A percentile compares a stretch with the other conserved stretches of the same genome.
Conservation (phyloP, 2,888 invertebrate genomes). For the Caenorhabditis becei region DNA sequence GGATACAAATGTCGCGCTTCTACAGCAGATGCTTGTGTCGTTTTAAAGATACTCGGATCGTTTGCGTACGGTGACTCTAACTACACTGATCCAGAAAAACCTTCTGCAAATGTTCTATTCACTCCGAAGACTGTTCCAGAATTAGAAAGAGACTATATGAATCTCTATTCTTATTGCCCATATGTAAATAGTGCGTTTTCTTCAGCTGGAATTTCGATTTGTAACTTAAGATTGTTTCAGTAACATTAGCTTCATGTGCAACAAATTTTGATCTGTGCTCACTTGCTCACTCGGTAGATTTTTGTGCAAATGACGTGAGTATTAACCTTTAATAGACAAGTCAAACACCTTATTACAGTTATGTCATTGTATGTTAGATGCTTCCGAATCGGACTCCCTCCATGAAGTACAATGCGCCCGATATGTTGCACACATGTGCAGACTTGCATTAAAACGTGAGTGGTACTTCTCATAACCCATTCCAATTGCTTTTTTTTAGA, state of each 20-base stretch:
- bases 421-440: conserved; percentile 30
- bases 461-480: background rate
- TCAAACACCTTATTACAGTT: conserved; percentile 30
- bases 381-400: conserved; percentile 24
- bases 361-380: conserved; percentile 54
- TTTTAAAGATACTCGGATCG: conserved; percentile 49
- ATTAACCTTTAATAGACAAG: background rate
- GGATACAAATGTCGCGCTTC: conserved; percentile 49
- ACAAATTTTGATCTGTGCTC: conserved; percentile 59
- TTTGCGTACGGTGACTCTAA: conserved; percentile 62
- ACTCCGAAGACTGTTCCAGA: conserved; percentile 20
- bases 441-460: conserved; percentile 39
- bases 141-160: conserved; percentile 43
- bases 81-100: conserved; percentile 56
- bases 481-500: conserved; percentile 19
- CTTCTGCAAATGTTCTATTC: conserved; percentile 13
- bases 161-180: conserved; percentile 58
- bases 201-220: background rate
- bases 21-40: conserved; percentile 28
- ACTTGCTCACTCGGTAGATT: conserved; percentile 45
- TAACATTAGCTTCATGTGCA: conserved; percentile 65
- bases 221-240: conserved; percentile 40
- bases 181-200: conserved; percentile 57
- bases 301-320: conserved; percentile 53
- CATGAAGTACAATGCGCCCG: background rate